Evolutionary conservation across 2,797 vertebrate genomes (phyloP).

Genomic region (Anabacerthia variegaticeps): DNA sequence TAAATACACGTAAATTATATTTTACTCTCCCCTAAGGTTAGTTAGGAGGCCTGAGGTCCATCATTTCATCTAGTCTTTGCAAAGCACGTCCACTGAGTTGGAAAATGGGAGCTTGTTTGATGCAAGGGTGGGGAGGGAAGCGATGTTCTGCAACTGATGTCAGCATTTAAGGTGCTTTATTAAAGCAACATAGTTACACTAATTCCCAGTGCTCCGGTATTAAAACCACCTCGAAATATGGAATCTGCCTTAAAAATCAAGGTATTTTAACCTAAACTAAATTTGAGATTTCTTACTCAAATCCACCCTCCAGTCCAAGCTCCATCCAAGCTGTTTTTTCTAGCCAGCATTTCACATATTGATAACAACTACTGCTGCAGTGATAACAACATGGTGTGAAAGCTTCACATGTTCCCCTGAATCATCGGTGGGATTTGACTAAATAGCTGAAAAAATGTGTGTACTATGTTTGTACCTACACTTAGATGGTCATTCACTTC

Average conservation of each 20-base stretch:
- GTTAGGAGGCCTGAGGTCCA: background rate
- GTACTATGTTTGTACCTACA: background rate
- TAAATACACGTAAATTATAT: conserved; percentile 28
- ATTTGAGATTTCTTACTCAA: background rate
- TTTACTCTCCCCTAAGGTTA: conserved; percentile 18
- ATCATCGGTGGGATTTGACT: background rate
- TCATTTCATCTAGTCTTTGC: background rate
- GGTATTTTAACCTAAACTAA: background rate
- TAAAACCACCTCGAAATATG: background rate
- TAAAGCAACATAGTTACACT: background rate
- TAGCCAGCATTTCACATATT: background rate
- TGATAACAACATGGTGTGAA: background rate
- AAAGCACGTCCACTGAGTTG: background rate
- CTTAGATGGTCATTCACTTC: background rate
- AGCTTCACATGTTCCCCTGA: background rate
- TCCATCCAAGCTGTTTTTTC: background rate
- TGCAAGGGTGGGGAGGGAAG: background rate
- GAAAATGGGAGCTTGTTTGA: conserved; percentile 22
- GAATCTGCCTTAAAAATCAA: background rate
- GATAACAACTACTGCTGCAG: background rate
- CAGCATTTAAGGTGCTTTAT: background rate
- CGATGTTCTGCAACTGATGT: background rate
- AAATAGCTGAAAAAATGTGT: background rate
- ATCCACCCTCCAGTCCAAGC: background rate
- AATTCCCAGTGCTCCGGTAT: background rate